Conservation (phyloP, 2,797 vertebrate genomes). For the Phrynocephalus vlangalii region DNA sequence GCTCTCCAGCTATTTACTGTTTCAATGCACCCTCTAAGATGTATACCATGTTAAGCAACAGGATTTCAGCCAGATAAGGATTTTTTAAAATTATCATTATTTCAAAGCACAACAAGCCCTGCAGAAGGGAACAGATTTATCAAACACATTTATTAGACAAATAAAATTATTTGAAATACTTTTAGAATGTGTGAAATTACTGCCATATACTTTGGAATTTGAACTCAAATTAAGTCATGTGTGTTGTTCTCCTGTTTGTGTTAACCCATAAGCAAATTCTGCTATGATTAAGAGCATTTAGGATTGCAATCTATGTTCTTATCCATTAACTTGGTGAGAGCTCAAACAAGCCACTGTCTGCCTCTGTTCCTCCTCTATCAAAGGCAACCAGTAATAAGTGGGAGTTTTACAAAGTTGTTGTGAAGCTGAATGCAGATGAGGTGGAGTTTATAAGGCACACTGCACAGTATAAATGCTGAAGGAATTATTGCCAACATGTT, state of each 20-base stretch:
- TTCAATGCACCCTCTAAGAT: not conserved
- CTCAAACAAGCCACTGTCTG: not conserved
- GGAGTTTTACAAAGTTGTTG: not conserved
- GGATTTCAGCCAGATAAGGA: too few species aligned
- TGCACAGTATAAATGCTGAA: not conserved
- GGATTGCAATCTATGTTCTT: not conserved
- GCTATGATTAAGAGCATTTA: conserved; percentile 4
- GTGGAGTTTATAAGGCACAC: not conserved
- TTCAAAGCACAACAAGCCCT: conserved; percentile 4
- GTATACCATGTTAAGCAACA: not conserved
- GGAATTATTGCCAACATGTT: conserved; percentile 4
- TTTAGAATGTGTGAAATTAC: not conserved
- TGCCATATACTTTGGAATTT: not conserved
- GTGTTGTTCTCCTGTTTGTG: not conserved
- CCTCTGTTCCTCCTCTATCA: not conserved
- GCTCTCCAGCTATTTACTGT: too few species aligned
- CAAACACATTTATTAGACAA: not conserved
- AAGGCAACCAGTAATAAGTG: not conserved
- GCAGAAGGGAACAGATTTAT: not conserved
- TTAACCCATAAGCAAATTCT: not conserved
- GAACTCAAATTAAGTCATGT: not conserved
- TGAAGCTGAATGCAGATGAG: not conserved
- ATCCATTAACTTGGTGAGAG: not conserved
- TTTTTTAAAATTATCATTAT: not conserved
- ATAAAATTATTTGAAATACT: not conserved